Conservation (phyloP, 2,797 vertebrate genomes). For the Myotis findleyi region DNA sequence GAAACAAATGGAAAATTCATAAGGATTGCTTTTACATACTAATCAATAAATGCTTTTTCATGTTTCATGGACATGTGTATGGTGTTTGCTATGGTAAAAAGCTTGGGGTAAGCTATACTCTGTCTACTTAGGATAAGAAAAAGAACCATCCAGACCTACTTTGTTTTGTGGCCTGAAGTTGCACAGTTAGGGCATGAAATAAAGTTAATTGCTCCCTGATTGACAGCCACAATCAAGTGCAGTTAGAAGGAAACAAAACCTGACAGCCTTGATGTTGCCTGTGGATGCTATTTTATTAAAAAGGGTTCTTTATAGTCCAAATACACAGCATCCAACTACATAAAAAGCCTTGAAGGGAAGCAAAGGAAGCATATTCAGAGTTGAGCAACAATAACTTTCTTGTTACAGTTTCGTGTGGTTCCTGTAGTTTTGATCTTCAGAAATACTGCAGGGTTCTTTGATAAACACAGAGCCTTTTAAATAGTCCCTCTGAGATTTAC, state of each 20-base stretch:
- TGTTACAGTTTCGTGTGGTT: slow-evolving; percentile 54
- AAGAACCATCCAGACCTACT: slow-evolving; percentile 4
- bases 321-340: slow-evolving; percentile 29
- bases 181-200: background rate
- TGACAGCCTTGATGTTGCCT: slow-evolving; percentile 53
- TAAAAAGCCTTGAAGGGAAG: slow-evolving; percentile 44
- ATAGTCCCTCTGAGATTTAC: background rate
- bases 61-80: background rate
- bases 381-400: slow-evolving; percentile 53
- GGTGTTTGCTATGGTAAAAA: background rate
- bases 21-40: background rate
- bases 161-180: slow-evolving; percentile 39
- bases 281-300: slow-evolving; percentile 52
- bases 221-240: slow-evolving; percentile 36
- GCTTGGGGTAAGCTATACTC: background rate
- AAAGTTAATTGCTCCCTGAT: slow-evolving; percentile 49
- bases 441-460: slow-evolving; percentile 47
- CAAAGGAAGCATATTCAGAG: slow-evolving; percentile 44
- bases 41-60: background rate
- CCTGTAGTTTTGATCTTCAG: slow-evolving; percentile 61
- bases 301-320: slow-evolving; percentile 9
- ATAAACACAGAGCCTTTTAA: slow-evolving; percentile 46
- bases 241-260: slow-evolving; percentile 59
- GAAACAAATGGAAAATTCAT: slow-evolving; percentile 29
- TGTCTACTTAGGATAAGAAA: slow-evolving; percentile 16